phyloP scores from a whole-genome alignment of 2,888 invertebrate species.

The Dolomedes plantarius region DNA sequence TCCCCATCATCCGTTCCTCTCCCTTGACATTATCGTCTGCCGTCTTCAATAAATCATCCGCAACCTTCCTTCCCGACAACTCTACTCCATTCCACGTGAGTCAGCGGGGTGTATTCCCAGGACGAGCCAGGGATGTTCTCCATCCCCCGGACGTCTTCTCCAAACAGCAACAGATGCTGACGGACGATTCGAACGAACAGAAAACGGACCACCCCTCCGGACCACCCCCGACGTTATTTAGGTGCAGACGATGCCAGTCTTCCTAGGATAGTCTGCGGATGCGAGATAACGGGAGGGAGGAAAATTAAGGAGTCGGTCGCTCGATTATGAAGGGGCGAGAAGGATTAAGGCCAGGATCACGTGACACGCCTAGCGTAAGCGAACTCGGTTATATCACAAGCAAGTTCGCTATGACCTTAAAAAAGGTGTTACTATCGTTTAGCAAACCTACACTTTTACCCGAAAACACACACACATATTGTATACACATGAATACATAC shows the following conservation, averaged over 20 bases:
- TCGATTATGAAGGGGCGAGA: neutral
- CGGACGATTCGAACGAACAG: neutral
- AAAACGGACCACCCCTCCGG: neutral
- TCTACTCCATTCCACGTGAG: constrained; percentile 6
- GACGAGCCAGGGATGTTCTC: neutral
- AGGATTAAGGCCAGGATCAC: neutral
- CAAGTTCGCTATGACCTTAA: too few relatives aligned
- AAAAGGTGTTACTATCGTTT: too few relatives aligned
- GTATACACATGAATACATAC: too few relatives aligned
- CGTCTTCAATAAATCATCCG: constrained; percentile 12
- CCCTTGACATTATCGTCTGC: constrained; percentile 12
- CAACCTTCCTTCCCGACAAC: neutral
- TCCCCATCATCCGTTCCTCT: too few relatives aligned
- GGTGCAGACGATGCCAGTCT: too few relatives aligned
- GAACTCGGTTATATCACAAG: too few relatives aligned
- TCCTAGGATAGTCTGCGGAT: neutral
- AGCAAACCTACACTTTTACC: too few relatives aligned
- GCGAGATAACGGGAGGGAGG: neutral
- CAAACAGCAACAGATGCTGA: constrained; percentile 28
- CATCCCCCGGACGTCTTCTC: neutral
- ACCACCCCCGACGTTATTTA: constrained; percentile 17
- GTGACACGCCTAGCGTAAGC: too few relatives aligned
- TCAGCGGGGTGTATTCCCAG: constrained; percentile 42
- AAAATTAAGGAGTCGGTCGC: neutral
- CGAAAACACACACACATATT: too few relatives aligned